Conservation (phyloP, 2,888 invertebrate species). For the Epirrhoe tristata region DNA sequence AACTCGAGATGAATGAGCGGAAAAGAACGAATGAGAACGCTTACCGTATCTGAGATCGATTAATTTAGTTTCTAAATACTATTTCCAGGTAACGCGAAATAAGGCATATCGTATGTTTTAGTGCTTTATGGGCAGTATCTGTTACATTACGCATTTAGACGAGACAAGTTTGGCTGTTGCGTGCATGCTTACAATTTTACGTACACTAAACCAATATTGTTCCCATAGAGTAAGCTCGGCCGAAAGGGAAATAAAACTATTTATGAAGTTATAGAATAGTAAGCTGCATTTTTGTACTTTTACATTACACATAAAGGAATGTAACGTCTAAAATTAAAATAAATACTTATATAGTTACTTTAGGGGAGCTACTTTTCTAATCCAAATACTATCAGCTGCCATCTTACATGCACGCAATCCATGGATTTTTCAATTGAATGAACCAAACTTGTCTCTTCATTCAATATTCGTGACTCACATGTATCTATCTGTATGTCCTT, state of each 20-base stretch:
- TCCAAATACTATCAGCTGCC: constrained; percentile 76
- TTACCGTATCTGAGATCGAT: constrained; percentile 83
- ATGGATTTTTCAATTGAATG: neutral
- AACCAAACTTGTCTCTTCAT: constrained; percentile 50
- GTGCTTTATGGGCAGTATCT: constrained; percentile 61
- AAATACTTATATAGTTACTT: constrained; percentile 54
- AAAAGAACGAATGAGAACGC: constrained; percentile 67
- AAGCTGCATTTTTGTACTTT: constrained; percentile 79
- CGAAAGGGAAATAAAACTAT: constrained; percentile 60
- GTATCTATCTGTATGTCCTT: constrained; percentile 27
- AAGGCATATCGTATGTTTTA: constrained; percentile 77
- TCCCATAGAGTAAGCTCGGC: constrained; percentile 82
- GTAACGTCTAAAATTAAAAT: constrained; percentile 57
- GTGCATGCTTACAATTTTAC: constrained; percentile 63
- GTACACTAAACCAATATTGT: constrained; percentile 76
- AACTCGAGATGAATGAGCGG: constrained; percentile 48
- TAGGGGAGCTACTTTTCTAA: constrained; percentile 60
- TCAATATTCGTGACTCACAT: constrained; percentile 25
- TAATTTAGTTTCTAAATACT: constrained; percentile 77
- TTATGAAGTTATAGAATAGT: constrained; percentile 55
- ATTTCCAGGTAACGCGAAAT: constrained; percentile 81
- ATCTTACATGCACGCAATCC: constrained; percentile 65
- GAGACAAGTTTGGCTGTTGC: constrained; percentile 63
- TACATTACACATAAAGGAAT: constrained; percentile 54
- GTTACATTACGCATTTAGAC: constrained; percentile 36